These are phyloP conservation scores for Cynoglossus semilaevis DNA, from an alignment of 2,113 vertebrate species.

Conservation along the genomic window DNA sequence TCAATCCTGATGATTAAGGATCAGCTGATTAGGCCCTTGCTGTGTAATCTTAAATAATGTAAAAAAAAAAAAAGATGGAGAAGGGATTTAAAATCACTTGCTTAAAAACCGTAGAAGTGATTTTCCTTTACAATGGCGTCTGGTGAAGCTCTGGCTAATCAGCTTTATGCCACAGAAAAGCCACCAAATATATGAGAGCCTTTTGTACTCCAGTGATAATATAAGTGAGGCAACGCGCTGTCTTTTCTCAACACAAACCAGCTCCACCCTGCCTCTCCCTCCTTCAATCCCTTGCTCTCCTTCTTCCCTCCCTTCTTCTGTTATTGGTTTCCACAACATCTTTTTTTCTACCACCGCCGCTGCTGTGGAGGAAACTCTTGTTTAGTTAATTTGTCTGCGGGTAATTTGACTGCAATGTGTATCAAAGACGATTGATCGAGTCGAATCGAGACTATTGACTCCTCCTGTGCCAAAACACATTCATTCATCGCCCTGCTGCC, in stretches of 20 bases:
- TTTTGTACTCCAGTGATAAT: slow-evolving; percentile 66
- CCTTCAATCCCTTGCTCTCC: background rate
- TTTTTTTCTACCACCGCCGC: background rate
- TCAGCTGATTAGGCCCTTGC: slow-evolving; percentile 77
- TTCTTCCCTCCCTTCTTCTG: too few species aligned
- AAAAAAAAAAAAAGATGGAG: slow-evolving; percentile 28
- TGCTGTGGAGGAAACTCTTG: slow-evolving; percentile 32
- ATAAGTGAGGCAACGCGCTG: slow-evolving; percentile 43
- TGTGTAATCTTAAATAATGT: slow-evolving; percentile 76
- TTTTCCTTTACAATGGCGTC: slow-evolving; percentile 74
- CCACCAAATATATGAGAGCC: slow-evolving; percentile 68
- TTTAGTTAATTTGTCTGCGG: slow-evolving; percentile 34
- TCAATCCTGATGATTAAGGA: slow-evolving; percentile 76
- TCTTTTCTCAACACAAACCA: slow-evolving; percentile 32
- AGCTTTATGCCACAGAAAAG: slow-evolving; percentile 73
- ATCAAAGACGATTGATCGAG: slow-evolving; percentile 44
- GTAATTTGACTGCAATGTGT: slow-evolving; percentile 43
- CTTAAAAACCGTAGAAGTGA: slow-evolving; percentile 74
- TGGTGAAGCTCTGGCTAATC: slow-evolving; percentile 73
- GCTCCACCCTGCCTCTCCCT: slow-evolving; percentile 2
- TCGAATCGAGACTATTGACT: slow-evolving; percentile 56
- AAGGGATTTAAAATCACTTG: slow-evolving; percentile 64
- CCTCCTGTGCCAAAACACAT: slow-evolving; percentile 43
- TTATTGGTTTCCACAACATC: slow-evolving; percentile 46
- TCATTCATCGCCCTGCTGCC: slow-evolving; percentile 37